Evolutionary conservation across 2,888 invertebrate species (phyloP), one percentile per base, ranked within the genome.

Genomic region (Apamea crenata): DNA sequence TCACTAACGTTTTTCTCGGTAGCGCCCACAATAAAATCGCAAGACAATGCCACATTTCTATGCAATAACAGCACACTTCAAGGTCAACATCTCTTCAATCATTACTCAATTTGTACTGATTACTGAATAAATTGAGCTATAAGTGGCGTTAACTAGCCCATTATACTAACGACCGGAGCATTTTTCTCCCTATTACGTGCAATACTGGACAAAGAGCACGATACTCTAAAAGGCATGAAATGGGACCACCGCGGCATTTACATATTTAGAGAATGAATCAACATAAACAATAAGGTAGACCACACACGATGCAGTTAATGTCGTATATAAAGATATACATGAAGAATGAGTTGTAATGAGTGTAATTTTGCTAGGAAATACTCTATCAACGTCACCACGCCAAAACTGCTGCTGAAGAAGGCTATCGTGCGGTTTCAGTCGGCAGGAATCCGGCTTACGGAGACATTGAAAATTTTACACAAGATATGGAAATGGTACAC

Each of bases 181-280:
- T 87, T 85, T 86, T 89, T 84, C 80, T 80, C 63, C 81, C 82
- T 82, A 82, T 87, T 88, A 86, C 78, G 82, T 86, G 72, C 76
- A 83, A 71, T 78, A 83, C 65, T 78, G 63, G 80, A 89, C 89
- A 88, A 87, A 88, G 84, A 85, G 77, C 70, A 63, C 53, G 68
- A 80, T 76, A 82, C 88, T 89, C 25, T 87, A 88, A 85, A 89
- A 83, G 87, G 89, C 81, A 88, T 88, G 89, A 86, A 88, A 84
- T 87, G 81, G 85, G 75, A 81, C 84, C 87, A 85, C 81, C 77
- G 74, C 73, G 70, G 71, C 78, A 77, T 87, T 86, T 86, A 90
- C 90, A 88, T 88, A 88, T 86, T 85, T 79, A 82, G 87, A 87
- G 77, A 86, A 88, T 90, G 89, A 89, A 86, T 90, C 87, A 90